Conservation (phyloP, 1,140 invertebrate genomes). For the Kradibia gibbosae region DNA sequence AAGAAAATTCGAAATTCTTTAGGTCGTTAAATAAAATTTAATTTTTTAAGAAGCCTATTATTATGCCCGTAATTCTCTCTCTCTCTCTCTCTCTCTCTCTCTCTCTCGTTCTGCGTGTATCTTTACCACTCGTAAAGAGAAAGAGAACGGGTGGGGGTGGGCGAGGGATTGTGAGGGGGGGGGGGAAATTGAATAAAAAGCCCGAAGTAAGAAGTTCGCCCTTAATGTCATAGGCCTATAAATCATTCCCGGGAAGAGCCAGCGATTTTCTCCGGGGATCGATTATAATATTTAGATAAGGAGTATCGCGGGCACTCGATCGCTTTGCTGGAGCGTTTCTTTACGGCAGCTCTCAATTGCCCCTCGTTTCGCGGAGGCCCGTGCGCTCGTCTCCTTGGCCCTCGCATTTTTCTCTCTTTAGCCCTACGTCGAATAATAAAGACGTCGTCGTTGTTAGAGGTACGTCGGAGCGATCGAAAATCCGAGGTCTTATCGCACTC, state of each 20-base stretch:
- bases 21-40: background rate
- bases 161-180: background rate
- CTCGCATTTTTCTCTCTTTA: background rate
- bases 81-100: background rate
- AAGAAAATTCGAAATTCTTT: background rate
- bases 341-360: background rate
- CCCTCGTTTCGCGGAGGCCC: slow-evolving; percentile 14
- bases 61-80: background rate
- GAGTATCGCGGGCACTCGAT: slow-evolving; percentile 24
- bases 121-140: background rate
- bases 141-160: background rate
- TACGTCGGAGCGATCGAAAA: background rate
- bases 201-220: slow-evolving; percentile 17
- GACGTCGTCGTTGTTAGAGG: background rate
- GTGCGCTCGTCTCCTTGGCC: background rate
- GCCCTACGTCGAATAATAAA: background rate
- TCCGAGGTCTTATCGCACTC: background rate
- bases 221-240: background rate
- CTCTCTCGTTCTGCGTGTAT: background rate
- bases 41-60: background rate
- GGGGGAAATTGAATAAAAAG: background rate
- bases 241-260: slow-evolving; percentile 23
- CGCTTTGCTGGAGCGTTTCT: background rate
- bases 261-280: slow-evolving; percentile 39
- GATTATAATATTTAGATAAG: slow-evolving; percentile 47